Conservation (phyloP, 2,797 vertebrate genomes). For the Pangasius larnaudii region DNA sequence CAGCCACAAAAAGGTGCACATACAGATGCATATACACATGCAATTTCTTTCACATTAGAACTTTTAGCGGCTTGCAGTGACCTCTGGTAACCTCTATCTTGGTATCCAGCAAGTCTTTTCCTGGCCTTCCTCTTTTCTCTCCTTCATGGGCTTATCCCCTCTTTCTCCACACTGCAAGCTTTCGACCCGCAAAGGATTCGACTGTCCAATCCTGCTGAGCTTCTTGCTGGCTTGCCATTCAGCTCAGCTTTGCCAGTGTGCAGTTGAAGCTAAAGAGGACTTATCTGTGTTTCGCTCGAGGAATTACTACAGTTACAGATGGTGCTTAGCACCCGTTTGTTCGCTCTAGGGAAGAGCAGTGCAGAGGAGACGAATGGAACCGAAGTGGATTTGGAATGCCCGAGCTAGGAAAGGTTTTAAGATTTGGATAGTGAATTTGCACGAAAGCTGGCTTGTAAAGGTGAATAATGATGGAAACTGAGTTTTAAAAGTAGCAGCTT, state of each 20-base stretch:
- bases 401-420: slow-evolving; percentile 3
- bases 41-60: not conserved
- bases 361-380: slow-evolving; percentile 25
- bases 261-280: slow-evolving; percentile 41
- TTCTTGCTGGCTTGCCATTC: slow-evolving; percentile 40
- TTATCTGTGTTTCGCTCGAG: slow-evolving; percentile 49
- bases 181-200: slow-evolving; percentile 32
- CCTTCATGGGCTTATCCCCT: slow-evolving; percentile 19
- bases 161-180: slow-evolving; percentile 27
- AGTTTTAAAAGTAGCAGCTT: slow-evolving; percentile 4
- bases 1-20: not conserved
- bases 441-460: slow-evolving; percentile 18
- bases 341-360: slow-evolving; percentile 28
- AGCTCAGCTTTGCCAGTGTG: slow-evolving; percentile 37
- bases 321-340: slow-evolving; percentile 40
- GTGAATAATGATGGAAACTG: slow-evolving; percentile 4
- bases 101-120: slow-evolving; percentile 10
- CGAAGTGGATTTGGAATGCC: slow-evolving; percentile 30
- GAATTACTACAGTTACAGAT: slow-evolving; percentile 54
- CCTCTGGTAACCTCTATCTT: not conserved
- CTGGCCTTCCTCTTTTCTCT: not conserved
- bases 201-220: slow-evolving; percentile 42
- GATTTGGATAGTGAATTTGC: slow-evolving; percentile 22
- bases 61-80: not conserved
- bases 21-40: not conserved